Percentiles rank a stretch among this genome's conserved stretches.
Conservation (phyloP, 2,113 vertebrate genomes). For the Opisthocomus hoazin region DNA sequence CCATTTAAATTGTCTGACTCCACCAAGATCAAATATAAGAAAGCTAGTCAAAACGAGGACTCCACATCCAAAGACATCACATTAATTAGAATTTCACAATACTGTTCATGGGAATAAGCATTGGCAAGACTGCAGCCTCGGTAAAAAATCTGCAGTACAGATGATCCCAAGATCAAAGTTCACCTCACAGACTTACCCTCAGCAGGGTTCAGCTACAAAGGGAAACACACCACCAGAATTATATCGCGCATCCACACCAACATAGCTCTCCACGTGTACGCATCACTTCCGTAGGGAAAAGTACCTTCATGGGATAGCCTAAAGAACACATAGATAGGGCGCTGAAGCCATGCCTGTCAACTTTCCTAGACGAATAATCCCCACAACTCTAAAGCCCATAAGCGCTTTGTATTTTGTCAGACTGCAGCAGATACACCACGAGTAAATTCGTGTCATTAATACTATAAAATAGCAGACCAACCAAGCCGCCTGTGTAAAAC, state of each 20-base stretch:
- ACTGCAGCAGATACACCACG: background rate
- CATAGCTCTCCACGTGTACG: background rate
- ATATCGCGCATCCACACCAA: background rate
- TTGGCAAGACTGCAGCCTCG: background rate
- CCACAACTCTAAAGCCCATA: background rate
- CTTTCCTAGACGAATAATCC: background rate
- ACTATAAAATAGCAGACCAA: background rate
- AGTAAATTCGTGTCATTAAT: background rate
- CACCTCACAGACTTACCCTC: background rate
- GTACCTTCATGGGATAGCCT: background rate
- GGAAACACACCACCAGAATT: background rate
- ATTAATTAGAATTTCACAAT: background rate
- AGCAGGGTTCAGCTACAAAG: background rate
- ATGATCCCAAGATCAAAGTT: constrained; percentile 4
- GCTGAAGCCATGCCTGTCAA: background rate
- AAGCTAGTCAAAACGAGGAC: background rate
- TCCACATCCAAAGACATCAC: background rate
- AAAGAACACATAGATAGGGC: background rate
- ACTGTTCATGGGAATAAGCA: background rate
- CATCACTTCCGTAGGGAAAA: background rate
- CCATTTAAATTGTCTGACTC: background rate
- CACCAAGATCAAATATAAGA: background rate
- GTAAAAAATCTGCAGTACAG: background rate
- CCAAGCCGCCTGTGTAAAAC: background rate
- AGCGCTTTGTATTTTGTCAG: background rate